These are phyloP conservation scores for Punctoribates punctum DNA, from an alignment of 2,888 invertebrate species.

Conservation along the genomic window DNA sequence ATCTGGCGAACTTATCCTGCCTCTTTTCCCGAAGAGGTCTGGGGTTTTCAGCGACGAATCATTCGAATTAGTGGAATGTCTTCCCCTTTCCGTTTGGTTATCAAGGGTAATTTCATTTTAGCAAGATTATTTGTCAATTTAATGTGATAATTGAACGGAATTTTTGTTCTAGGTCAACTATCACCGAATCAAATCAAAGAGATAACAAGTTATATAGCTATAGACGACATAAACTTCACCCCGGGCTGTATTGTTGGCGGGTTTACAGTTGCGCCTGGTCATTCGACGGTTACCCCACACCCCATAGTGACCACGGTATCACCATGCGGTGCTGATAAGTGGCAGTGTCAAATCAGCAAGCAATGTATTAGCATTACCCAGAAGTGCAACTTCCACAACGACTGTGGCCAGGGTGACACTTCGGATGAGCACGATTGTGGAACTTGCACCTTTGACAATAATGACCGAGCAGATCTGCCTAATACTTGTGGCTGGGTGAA, in stretches of 20 bases:
- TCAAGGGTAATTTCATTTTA: no score
- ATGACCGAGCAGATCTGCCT: not conserved
- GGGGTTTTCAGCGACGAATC: no score
- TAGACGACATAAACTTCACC: conserved; percentile 47
- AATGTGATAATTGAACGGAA: no score
- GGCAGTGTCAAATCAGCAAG: not conserved
- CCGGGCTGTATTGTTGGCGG: conserved; percentile 43
- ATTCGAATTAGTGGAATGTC: no score
- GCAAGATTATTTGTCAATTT: no score
- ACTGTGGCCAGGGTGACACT: conserved; percentile 53
- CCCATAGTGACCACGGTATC: not conserved
- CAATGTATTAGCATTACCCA: conserved; percentile 39
- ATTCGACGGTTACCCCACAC: not conserved
- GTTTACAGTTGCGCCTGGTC: not conserved
- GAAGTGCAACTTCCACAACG: conserved; percentile 53
- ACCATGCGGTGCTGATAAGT: not conserved
- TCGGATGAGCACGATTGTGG: conserved; percentile 53
- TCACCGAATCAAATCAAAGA: not conserved
- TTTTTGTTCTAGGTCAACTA: not conserved
- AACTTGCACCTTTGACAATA: conserved; percentile 37
- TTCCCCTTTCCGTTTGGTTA: no score
- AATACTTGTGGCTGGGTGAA: conserved; percentile 26
- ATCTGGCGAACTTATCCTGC: no score
- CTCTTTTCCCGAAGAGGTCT: no score
- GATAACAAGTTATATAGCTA: conserved; percentile 42